Percentiles rank a stretch among this genome's conserved stretches.
Conservation (phyloP, 2,888 invertebrate species). For the Brenthis ino region DNA sequence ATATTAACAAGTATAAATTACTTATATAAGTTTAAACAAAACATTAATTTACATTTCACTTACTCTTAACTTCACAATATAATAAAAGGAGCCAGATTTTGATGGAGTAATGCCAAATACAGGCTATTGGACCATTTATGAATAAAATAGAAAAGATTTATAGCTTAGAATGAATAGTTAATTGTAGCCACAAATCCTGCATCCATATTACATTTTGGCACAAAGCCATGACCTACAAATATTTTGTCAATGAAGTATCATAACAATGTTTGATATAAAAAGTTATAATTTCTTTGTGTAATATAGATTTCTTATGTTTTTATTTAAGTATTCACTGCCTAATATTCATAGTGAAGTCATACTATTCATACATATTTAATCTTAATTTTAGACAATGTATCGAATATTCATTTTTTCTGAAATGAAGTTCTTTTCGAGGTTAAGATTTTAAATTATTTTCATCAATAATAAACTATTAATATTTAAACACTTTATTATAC, state of each 20-base stretch:
- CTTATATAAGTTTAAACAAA: no score
- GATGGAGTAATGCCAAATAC: slow-evolving; percentile 36
- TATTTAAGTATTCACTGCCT: no score
- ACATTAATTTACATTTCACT: slow-evolving; percentile 6
- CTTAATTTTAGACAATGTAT: no score
- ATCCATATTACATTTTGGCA: slow-evolving; percentile 66
- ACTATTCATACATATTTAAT: no score
- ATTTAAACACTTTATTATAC: no score
- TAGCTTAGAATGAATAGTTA: slow-evolving; percentile 69
- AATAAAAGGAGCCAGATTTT: slow-evolving; percentile 24
- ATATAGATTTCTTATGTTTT: neutral
- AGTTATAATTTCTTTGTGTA: no score
- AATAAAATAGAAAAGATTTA: slow-evolving; percentile 71
- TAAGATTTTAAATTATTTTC: no score
- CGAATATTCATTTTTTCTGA: no score
- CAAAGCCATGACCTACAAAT: slow-evolving; percentile 53
- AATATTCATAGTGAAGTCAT: no score
- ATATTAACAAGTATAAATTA: no score
- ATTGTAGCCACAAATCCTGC: slow-evolving; percentile 60
- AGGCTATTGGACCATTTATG: slow-evolving; percentile 43
- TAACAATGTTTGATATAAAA: neutral
- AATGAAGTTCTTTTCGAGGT: no score
- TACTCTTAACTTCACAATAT: neutral
- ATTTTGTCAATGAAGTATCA: slow-evolving; percentile 24
- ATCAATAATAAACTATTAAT: no score